Evolutionary conservation across 2,888 invertebrate species (phyloP), one percentile per base, ranked within the genome.

Genomic region (Melieria crassipennis): DNA sequence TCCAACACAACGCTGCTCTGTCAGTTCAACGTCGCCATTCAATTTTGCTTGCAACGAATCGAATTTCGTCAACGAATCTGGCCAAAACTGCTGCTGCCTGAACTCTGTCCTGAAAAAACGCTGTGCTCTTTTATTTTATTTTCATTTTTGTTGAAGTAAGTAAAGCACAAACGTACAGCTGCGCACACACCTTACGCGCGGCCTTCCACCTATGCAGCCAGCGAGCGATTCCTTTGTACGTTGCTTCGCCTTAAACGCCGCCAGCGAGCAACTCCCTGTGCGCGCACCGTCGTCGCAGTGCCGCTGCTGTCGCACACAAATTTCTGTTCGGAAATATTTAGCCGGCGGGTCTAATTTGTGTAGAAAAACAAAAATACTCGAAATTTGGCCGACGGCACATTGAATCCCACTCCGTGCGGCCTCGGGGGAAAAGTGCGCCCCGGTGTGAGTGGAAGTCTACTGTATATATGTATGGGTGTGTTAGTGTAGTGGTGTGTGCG

Each of bases 271-370:
- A 13, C 43, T 7, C 16, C 46, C 3, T 4, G 46, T 42, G 6
- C n/a, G 42, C 5, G 30, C 56, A 57, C 10, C 4, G 16, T 16
- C 10, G 61, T 30, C 30, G 30, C 30, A 30, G 30, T 30, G 30
- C 30, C 30, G 30, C 30, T 3, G 30, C 30, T 30, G 30, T 30
- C 13, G 50, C 48, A 11, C 61, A 50, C 61, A 45, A 45, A 65
- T 46, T 47, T 63, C 9, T 47, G 16, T 52, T n/a, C 45, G n/a
- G 55, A 68, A 70, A 62, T 7, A 52, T 56, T 60, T 69, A 11
- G 73, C 73, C 73, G 52, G n/a, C 11, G 65, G 73, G 60, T 73
- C 60, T 73, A 73, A 73, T 70, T 70, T 73, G 64, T 61, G 61
- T 61, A 68, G 65, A 67, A 70, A 73, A 70, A 70, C 70, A 68